Base-by-base conservation (phyloP, 1,140 invertebrate species). In the Prorops nasuta region DNA sequence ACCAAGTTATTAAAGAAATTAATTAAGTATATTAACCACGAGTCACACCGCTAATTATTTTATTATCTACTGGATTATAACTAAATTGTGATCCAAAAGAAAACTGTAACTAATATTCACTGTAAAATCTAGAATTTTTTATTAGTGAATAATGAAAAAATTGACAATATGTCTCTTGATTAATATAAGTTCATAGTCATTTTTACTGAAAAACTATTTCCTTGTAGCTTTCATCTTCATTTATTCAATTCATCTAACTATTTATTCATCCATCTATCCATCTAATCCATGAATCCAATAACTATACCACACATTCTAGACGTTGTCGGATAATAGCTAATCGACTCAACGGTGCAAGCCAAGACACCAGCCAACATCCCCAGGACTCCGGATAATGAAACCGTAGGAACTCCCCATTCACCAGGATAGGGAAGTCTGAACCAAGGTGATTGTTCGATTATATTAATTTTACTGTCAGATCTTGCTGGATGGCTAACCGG, bases 281-380 rank as follows among this genome's bases (percentile, higher is more conserved):
- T n/a, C n/a, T n/a, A n/a, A n/a, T n/a, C n/a, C n/a, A n/a, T n/a
- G n/a, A n/a, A n/a, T n/a, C n/a, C n/a, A n/a, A n/a, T n/a, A n/a
- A n/a, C n/a, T n/a, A n/a, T 68, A 86, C 86, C 85, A 44, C 88
- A 86, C 82, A 93, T 87, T 68, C 86, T 82, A 0, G 91, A 89
- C 3, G 89, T 90, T 3, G 91, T 92, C 34, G 90, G 90, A 73
- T 94, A 94, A 72, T 94, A 92, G 59, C 91, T 92, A 43, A 94
- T 84, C 1, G 90, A 92, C 72, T 94, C 91, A 6, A 94, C 86
- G 0, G 89, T 87, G 38, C 90, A 92, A 1, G 90, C 88, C 6
- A 95, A 64, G 3, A 93, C 88, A 0, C 89, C 92, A 6, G 90
- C 89, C 34, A 93, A 56, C 86, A 94, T 91, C 0, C 90, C 91